Evolutionary conservation across 2,797 vertebrate species (phyloP).

Genomic region (Geotria australis): DNA sequence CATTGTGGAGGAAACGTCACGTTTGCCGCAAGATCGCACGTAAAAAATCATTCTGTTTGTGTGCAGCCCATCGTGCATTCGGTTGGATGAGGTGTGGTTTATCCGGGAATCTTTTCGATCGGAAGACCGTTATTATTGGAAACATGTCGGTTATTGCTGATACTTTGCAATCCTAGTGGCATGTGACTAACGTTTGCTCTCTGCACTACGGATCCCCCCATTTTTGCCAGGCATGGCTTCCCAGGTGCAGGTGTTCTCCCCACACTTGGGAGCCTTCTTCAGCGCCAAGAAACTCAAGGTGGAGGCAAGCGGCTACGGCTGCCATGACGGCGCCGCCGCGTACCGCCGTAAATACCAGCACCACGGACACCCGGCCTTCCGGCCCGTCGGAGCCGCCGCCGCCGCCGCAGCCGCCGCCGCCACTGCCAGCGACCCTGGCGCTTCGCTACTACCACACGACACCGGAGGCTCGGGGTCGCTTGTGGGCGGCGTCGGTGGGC

Average conservation of each 20-base stretch:
- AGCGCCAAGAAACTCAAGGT: constrained; percentile 88
- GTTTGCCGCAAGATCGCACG: too few relatives aligned
- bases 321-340: constrained; percentile 27
- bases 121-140: too few relatives aligned
- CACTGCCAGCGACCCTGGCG: constrained; percentile 28
- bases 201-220: too few relatives aligned
- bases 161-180: too few relatives aligned
- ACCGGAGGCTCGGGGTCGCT: constrained; percentile 11
- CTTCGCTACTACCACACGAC: constrained; percentile 16
- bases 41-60: too few relatives aligned
- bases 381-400: constrained; percentile 32
- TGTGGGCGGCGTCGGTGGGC: background rate
- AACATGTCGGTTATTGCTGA: too few relatives aligned
- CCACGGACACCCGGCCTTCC: constrained; percentile 36
- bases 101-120: too few relatives aligned
- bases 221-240: constrained; percentile 63
- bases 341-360: constrained; percentile 31
- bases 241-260: constrained; percentile 82
- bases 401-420: constrained; percentile 49
- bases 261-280: constrained; percentile 74
- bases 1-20: too few relatives aligned
- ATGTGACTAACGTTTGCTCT: too few relatives aligned
- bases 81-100: too few relatives aligned
- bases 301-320: constrained; percentile 59
- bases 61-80: too few relatives aligned